phyloP scores from a whole-genome alignment of 2,797 vertebrate species.

The Ptychobarbus kaznakovi region DNA sequence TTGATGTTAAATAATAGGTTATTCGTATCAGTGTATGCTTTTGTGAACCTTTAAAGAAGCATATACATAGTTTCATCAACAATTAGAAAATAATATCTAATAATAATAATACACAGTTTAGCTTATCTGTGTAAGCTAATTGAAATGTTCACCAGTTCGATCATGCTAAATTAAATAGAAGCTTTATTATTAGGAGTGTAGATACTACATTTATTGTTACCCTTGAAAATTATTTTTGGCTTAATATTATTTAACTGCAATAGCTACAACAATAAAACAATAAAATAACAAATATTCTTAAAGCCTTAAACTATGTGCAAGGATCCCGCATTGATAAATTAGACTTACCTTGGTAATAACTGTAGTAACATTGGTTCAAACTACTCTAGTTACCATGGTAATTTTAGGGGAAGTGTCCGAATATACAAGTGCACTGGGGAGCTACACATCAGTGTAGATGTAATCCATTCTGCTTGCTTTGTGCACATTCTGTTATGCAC shows the following conservation, averaged over 20 bases:
- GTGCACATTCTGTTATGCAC: not conserved
- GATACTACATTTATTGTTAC: not conserved
- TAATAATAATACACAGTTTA: not conserved
- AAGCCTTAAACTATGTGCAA: not conserved
- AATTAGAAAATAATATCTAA: not conserved
- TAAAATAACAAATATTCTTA: not conserved
- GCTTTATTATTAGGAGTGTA: not conserved
- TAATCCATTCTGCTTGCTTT: conserved; percentile 1
- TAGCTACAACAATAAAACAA: not conserved
- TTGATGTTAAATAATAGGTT: not conserved
- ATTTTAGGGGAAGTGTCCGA: not conserved
- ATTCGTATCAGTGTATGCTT: not conserved
- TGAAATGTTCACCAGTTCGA: not conserved
- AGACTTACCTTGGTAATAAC: not conserved
- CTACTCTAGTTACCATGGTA: not conserved
- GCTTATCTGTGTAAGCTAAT: not conserved
- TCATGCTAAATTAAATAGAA: not conserved
- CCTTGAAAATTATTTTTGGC: not conserved
- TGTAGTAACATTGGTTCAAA: not conserved
- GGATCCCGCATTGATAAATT: not conserved
- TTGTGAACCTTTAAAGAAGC: too few relatives aligned
- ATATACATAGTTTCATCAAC: not conserved
- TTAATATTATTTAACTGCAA: not conserved
- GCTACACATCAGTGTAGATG: not conserved
- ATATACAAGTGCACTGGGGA: not conserved